Base-by-base conservation (phyloP, 2,113 vertebrate genomes). In the Aplodontia rufa region DNA sequence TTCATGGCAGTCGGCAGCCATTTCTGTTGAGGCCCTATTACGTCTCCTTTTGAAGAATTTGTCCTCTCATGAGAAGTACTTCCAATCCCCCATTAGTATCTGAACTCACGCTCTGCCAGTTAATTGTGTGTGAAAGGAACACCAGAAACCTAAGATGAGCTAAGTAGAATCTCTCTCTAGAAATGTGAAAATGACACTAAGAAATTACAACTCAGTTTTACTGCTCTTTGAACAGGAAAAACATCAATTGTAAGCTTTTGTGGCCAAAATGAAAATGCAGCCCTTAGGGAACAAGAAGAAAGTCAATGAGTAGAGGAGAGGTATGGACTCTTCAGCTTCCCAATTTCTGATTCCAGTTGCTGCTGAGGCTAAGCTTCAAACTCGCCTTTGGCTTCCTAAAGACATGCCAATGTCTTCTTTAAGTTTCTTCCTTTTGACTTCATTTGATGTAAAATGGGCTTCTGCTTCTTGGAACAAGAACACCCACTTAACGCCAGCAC, bases 111-210 rank as follows among this genome's bases (percentile, higher is more conserved):
- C 35, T 90, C 14, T 69, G 47, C 37, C 13, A 24, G 76, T 66
- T 53, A 68, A n/a, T 28, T 85, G 8, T 32, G 35, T 80, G 66
- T 24, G 5, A 28, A 95, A 92, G 9, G 78, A 53, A 95, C 10
- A 79, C 5, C 14, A 80, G 37, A 64, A 28, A 30, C 13, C 42
- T 28, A 64, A 32, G 12, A 40, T 71, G 9, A 90, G 16, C 6
- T 69, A 85, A 55, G 14, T 14, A 90, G 35, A 81, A 3, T 64
- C 35, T 22, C 37, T 58, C n/a, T 26, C 35, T 72, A 92, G 86
- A 75, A 79, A 87, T 62, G 19, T 78, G 16, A 58, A 97, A 80
- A 80, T 45, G 24, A 78, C 87, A 71, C 35, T 62, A 71, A 95
- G 30, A 92, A 92, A 93, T 87, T 42, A 42, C 20, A 91, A 69